Evolutionary conservation across 2,888 invertebrate species (phyloP).

Genomic region (Acrobasis repandana): DNA sequence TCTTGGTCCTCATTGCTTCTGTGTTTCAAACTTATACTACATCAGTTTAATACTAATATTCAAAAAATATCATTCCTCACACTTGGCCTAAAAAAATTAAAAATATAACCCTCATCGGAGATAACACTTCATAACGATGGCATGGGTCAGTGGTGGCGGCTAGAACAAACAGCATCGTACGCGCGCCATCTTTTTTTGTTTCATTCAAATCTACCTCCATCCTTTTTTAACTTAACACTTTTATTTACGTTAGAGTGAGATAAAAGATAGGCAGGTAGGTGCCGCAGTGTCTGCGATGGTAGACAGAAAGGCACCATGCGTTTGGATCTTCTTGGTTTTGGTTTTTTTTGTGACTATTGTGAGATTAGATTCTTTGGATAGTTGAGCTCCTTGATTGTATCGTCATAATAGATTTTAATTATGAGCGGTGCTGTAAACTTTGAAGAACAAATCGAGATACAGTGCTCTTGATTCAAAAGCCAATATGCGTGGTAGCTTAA

Average conservation of each 20-base stretch:
- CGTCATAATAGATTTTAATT: not conserved
- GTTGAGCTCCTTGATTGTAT: conserved; percentile 9
- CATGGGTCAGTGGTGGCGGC: conserved; percentile 77
- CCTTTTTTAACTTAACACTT: conserved; percentile 36
- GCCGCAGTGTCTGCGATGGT: conserved; percentile 70
- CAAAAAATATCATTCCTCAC: conserved; percentile 79
- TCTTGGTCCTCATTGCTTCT: too few relatives aligned
- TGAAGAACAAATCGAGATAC: not conserved
- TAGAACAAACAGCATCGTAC: conserved; percentile 77
- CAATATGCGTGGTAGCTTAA: not conserved
- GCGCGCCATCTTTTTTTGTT: conserved; percentile 58
- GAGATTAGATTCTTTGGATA: conserved; percentile 27
- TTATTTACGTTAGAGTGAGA: conserved; percentile 46
- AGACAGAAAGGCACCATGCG: conserved; percentile 75
- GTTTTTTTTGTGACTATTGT: conserved; percentile 43
- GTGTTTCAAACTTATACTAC: conserved; percentile 47
- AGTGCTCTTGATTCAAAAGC: not conserved
- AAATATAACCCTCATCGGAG: conserved; percentile 78
- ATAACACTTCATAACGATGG: conserved; percentile 78
- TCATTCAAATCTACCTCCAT: conserved; percentile 47
- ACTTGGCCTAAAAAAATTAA: conserved; percentile 65
- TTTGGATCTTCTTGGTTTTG: conserved; percentile 39
- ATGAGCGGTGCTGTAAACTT: conserved; percentile 1
- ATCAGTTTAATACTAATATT: conserved; percentile 62
- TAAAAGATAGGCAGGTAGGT: conserved; percentile 70